Evolutionary conservation across 2,797 vertebrate genomes (phyloP).

Genomic region (Microctenopoma steveboyesi): DNA sequence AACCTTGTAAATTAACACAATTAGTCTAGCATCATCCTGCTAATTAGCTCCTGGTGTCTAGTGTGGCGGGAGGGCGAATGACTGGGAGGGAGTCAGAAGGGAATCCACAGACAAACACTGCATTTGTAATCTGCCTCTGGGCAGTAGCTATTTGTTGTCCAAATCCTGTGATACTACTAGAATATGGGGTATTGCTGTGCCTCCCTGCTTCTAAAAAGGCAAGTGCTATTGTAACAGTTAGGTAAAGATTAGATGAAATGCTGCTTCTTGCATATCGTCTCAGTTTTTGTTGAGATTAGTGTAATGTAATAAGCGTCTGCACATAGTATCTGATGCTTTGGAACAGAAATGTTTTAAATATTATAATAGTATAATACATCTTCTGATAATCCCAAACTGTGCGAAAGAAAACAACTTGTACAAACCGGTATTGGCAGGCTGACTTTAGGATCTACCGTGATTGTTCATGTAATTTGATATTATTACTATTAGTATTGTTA

Average conservation of each 20-base stretch:
- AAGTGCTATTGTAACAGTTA: constrained; percentile 21
- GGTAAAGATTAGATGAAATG: constrained; percentile 29
- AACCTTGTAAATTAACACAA: constrained; percentile 99
- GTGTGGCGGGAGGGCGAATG: constrained; percentile 90
- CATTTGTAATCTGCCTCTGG: constrained; percentile 72
- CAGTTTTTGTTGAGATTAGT: constrained; percentile 56
- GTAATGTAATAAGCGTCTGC: constrained; percentile 43
- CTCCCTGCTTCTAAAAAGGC: constrained; percentile 32
- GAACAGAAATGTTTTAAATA: constrained; percentile 63
- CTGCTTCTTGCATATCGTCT: constrained; percentile 40
- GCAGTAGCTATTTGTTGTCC: constrained; percentile 64
- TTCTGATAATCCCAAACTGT: constrained; percentile 74
- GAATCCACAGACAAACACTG: constrained; percentile 87
- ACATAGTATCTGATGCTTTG: constrained; percentile 61
- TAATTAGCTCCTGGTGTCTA: constrained; percentile 96
- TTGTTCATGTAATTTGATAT: constrained; percentile 75
- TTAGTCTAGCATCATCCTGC: constrained; percentile 97
- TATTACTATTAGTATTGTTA: too few relatives aligned
- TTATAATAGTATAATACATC: constrained; percentile 62
- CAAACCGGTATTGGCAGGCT: constrained; percentile 73
- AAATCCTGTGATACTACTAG: constrained; percentile 63
- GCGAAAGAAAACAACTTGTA: constrained; percentile 71
- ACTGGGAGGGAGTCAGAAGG: constrained; percentile 88
- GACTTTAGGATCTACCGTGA: constrained; percentile 82
- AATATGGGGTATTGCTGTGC: constrained; percentile 35